Conservation (phyloP, 2,113 vertebrate species). For the Arvicanthis niloticus region DNA sequence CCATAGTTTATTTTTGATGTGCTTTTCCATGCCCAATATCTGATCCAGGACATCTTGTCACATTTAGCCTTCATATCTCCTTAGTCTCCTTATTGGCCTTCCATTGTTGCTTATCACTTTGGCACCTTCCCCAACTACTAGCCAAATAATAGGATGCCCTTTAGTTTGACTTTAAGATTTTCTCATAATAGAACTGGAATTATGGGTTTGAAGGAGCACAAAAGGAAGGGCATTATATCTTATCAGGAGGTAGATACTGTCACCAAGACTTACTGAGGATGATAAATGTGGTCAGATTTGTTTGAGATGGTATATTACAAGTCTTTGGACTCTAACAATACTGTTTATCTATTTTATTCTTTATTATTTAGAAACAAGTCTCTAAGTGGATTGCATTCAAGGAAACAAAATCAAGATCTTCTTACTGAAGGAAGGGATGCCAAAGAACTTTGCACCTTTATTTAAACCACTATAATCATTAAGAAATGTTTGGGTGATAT, state of each 20-base stretch:
- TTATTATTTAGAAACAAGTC: neutral
- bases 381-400: neutral
- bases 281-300: neutral
- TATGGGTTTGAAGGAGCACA: neutral
- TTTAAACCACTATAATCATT: neutral
- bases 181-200: neutral
- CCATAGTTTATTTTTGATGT: neutral
- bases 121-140: neutral
- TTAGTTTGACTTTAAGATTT: neutral
- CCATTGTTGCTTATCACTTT: neutral
- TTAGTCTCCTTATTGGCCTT: neutral
- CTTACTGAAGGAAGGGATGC: neutral
- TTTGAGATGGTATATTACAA: neutral
- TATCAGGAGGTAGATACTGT: neutral
- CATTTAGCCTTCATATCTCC: neutral
- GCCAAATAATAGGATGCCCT: neutral
- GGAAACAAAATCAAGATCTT: neutral
- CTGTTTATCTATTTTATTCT: neutral
- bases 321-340: neutral
- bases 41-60: fast-evolving
- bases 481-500: neutral
- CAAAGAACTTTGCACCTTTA: neutral
- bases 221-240: fast-evolving
- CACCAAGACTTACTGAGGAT: neutral
- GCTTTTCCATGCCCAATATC: neutral